Evolutionary conservation across 2,113 vertebrate genomes (phyloP), one percentile per base, ranked within the genome.

Genomic region (Melanostigma gelatinosum): DNA sequence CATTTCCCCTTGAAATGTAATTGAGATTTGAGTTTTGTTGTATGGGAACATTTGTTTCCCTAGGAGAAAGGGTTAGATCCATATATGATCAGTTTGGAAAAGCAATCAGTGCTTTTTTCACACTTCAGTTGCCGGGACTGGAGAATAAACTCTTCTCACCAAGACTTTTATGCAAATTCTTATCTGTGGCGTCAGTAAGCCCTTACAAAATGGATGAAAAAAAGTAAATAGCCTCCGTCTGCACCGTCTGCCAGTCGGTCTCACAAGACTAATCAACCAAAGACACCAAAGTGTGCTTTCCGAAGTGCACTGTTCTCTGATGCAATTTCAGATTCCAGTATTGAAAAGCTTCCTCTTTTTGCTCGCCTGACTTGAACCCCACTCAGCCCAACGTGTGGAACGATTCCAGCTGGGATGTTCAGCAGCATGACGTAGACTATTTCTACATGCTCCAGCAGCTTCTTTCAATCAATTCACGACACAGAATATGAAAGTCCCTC

Each of bases 181-280:
- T 20, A 18, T 71, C 52, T 57, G 68, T 18, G 13, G 68, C 2
- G 15, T 52, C 3, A 36, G 20, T 13, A 15, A 68, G 46, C 29
- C 29, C 32, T 24, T 24, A 6, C 34, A 52, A 69, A 38, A 8
- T n/a, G 29, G 9, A 54, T 54, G 8, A 69, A 29, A 48, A 48
- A 70, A 71, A 71, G 52, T 42, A 57, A 71, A 71, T 20, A 71
- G 52, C 52, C 34, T 70, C 48, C 29, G 24, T 52, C 67, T n/a
- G 6, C 67, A 1, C 32, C 32, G 8, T 50, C 24, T 52, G 20
- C 32, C 50, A 54, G 50, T 40, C 34, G 2, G 4, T 57, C 68
- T 71, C 68, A 15, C 52, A 40, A 57, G 68, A 57, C n/a, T 29
- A 72, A 72, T 44, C 69, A 58, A 58, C 2, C 69, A 42, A 2